phyloP scores from a whole-genome alignment of 1,140 invertebrate genomes.

The Sinella curviseta region DNA sequence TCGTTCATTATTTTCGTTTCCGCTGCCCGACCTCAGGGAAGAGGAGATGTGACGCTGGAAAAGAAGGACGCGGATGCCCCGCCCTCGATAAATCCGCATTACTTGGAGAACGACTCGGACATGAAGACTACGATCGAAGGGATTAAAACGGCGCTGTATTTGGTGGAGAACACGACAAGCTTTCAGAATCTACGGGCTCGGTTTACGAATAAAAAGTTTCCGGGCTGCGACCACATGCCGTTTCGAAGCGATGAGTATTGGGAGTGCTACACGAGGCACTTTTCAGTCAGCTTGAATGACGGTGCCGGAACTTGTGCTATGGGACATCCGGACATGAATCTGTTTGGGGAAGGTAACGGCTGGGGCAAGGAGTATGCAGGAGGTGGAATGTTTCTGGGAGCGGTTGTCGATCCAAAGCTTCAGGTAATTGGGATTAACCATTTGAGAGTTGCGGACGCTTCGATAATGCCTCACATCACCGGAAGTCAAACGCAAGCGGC shows the following conservation, averaged over 20 bases:
- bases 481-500: slow-evolving; percentile 24
- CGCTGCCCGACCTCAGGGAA: background rate
- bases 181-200: slow-evolving; percentile 61
- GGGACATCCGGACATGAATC: slow-evolving; percentile 58
- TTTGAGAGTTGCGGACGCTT: slow-evolving; percentile 32
- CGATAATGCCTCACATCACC: slow-evolving; percentile 31
- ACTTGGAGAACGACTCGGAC: slow-evolving; percentile 40
- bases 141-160: slow-evolving; percentile 33
- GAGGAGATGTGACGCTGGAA: slow-evolving; percentile 30
- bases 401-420: slow-evolving; percentile 30
- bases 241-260: slow-evolving; percentile 78
- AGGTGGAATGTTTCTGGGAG: background rate
- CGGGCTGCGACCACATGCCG: slow-evolving; percentile 75
- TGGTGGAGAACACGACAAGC: slow-evolving; percentile 41
- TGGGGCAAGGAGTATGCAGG: background rate
- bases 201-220: slow-evolving; percentile 69
- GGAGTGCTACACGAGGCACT: slow-evolving; percentile 83
- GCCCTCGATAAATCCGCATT: slow-evolving; percentile 40
- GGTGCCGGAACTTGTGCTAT: slow-evolving; percentile 68
- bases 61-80: slow-evolving; percentile 26
- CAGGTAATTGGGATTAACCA: slow-evolving; percentile 37
- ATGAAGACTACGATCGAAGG: slow-evolving; percentile 29
- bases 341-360: slow-evolving; percentile 10
- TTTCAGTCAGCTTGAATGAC: slow-evolving; percentile 81
- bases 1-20: slow-evolving; percentile 18